Evolutionary conservation across 2,888 invertebrate genomes (phyloP), one percentile per base, ranked within the genome.

Genomic region (Calliphora vomitoria): DNA sequence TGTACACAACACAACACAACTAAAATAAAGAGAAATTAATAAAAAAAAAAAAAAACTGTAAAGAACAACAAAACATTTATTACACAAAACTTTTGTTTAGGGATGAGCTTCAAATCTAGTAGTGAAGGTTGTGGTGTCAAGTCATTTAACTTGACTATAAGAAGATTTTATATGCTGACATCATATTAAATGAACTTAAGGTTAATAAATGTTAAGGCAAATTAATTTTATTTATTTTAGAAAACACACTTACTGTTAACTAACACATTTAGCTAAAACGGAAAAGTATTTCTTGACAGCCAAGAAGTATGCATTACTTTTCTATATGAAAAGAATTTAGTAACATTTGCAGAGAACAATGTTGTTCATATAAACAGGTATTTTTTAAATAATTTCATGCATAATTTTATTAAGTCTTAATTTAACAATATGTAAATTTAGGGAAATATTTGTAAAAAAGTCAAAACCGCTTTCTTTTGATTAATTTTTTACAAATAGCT

Each of bases 161-260:
- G 35, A 25, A 66, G 62, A 62, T 68, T 80, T 74, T 47, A 18
- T 71, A 11, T 72, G 55, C 64, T 80, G 81, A 76, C 76, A 64
- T 76, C 81, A 85, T 71, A 13, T 41, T 11, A 44, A 58, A 74
- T 82, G 15, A 68, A 71, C 44, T 38, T 53, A 41, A 41, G 18
- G 60, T 31, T 44, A 31, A 75, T 25, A 69, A 60, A 76, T 50
- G 62, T 62, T 41, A 47, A 53, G 8, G 47, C 5, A 38, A 75
- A 74, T 47, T 58, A 50, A 35, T 60, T 38, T 55, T 44, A 44
- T 53, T 20, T 75, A 31, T 44, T 5, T 66, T 18, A 44, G 13
- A 50, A n/a, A 50, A 13, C 44, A 11, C 13, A 13, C n/a, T 50
- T 1, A n/a, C 4, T n/a, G 15, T 15, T 50, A n/a, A 44, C 44